These are phyloP conservation scores for Amaurobius ferox DNA, from an alignment of 2,888 invertebrate genomes.

Conservation along the genomic window DNA sequence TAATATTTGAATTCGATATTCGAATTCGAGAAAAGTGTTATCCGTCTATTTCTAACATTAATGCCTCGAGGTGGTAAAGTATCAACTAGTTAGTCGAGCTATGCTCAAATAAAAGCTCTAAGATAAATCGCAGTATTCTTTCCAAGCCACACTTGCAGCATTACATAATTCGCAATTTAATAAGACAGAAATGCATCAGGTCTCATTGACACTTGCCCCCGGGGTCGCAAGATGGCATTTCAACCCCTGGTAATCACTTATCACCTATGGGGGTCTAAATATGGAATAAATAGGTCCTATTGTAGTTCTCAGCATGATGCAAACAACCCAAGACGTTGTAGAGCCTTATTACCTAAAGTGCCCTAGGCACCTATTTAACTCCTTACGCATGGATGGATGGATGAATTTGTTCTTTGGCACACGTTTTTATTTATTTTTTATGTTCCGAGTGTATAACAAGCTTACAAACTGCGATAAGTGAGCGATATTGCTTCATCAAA, in stretches of 20 bases:
- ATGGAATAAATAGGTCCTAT: slow-evolving; percentile 57
- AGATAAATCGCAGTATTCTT: too few species aligned
- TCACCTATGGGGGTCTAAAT: slow-evolving; percentile 48
- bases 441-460: slow-evolving; percentile 26
- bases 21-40: too few species aligned
- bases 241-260: slow-evolving; percentile 41
- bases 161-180: not conserved
- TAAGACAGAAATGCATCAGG: slow-evolving; percentile 32
- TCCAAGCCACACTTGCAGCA: not conserved
- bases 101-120: too few species aligned
- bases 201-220: slow-evolving; percentile 24
- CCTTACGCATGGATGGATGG: not conserved
- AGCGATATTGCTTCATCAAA: slow-evolving; percentile 37
- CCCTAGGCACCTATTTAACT: slow-evolving; percentile 30
- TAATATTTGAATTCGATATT: too few species aligned
- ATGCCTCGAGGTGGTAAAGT: too few species aligned
- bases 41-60: too few species aligned
- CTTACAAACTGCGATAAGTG: slow-evolving; percentile 48
- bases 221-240: not conserved
- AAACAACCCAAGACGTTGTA: slow-evolving; percentile 34
- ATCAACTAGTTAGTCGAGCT: too few species aligned
- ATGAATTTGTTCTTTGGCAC: not conserved
- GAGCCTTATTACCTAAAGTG: slow-evolving; percentile 44
- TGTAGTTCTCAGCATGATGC: slow-evolving; percentile 47
- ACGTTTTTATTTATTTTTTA: not conserved